phyloP scores from a whole-genome alignment of 1,140 invertebrate species.

The Mamestra configurata region DNA sequence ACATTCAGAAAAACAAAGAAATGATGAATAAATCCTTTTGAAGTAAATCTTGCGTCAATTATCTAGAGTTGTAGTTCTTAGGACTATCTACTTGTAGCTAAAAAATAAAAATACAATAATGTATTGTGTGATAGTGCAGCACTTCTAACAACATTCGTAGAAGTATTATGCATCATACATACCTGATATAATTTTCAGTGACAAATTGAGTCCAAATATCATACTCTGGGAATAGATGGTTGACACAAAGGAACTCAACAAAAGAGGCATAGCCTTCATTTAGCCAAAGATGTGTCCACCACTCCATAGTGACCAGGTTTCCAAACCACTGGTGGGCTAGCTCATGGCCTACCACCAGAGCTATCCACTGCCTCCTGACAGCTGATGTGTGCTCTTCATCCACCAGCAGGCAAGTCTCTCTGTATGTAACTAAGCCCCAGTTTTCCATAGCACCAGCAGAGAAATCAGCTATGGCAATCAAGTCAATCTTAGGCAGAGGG shows the following conservation, averaged over 20 bases:
- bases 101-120: neutral
- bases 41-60: neutral
- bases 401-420: constrained; percentile 95
- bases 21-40: neutral
- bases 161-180: constrained; percentile 61
- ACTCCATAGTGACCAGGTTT: constrained; percentile 96
- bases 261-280: constrained; percentile 98
- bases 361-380: constrained; percentile 95
- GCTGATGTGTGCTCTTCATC: constrained; percentile 95
- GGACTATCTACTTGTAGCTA: neutral
- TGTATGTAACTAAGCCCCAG: constrained; percentile 93
- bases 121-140: neutral
- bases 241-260: constrained; percentile 96
- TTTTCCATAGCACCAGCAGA: constrained; percentile 98
- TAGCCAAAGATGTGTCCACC: constrained; percentile 95
- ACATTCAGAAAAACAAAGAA: constrained; percentile 27
- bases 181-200: constrained; percentile 93
- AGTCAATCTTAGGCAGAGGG: constrained; percentile 98
- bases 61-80: neutral
- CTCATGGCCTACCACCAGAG: constrained; percentile 96
- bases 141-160: neutral
- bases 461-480: constrained; percentile 98
- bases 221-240: constrained; percentile 96
- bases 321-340: constrained; percentile 97
- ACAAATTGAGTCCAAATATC: constrained; percentile 98